A percentile compares a stretch with the other conserved stretches of the same genome.
These are phyloP conservation scores for Palythoa grandiflora DNA, from an alignment of 92 coral and sea anemone genomes.

Conservation along the genomic window DNA sequence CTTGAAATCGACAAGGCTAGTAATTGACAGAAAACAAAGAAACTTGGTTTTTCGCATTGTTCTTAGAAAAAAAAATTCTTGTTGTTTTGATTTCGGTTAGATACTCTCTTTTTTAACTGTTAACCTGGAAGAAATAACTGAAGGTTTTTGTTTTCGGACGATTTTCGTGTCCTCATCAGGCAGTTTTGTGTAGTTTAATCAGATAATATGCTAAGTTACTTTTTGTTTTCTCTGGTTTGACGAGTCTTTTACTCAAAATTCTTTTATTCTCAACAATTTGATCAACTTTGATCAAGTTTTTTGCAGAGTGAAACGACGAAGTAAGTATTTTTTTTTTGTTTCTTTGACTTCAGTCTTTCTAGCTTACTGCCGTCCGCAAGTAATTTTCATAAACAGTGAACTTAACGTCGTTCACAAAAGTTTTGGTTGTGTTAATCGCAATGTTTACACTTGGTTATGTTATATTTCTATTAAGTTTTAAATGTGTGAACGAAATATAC, in stretches of 20 bases:
- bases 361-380: neutral
- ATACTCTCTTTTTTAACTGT: neutral
- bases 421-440: neutral
- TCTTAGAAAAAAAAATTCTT: neutral
- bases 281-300: neutral
- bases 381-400: neutral
- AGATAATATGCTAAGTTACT: neutral
- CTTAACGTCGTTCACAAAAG: neutral
- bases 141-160: neutral
- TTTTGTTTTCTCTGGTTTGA: neutral
- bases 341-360: no score
- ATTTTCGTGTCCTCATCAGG: neutral
- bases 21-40: constrained; percentile 3
- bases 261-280: neutral
- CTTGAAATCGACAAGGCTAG: neutral
- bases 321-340: neutral
- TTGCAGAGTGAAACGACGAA: neutral
- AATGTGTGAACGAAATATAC: neutral
- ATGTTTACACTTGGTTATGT: neutral
- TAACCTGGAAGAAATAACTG: neutral
- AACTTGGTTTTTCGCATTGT: neutral
- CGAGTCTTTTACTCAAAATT: neutral
- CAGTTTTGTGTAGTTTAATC: neutral
- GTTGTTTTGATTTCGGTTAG: neutral
- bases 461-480: neutral